Conservation (phyloP, 2,888 invertebrate genomes). For the Lasiommata megera region DNA sequence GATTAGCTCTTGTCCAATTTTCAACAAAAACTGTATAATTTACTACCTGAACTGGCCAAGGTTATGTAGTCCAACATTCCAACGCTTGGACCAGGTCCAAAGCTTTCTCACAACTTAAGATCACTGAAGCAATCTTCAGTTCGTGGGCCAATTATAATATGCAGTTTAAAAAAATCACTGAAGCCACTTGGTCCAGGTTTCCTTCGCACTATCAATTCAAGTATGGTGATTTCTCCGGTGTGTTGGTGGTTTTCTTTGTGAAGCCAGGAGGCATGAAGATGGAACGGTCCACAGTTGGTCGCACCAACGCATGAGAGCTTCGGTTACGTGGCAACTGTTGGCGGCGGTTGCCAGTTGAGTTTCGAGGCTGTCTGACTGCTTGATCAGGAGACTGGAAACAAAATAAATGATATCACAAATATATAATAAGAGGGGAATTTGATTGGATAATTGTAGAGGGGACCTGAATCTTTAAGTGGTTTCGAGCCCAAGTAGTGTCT, state of each 20-base stretch:
- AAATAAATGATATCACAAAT: not conserved
- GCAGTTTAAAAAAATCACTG: not conserved
- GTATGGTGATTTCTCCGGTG: slow-evolving; percentile 60
- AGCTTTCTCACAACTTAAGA: not conserved
- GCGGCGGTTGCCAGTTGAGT: slow-evolving; percentile 93
- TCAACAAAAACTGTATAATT: too few relatives aligned
- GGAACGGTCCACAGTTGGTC: slow-evolving; percentile 91
- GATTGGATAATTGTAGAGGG: too few relatives aligned
- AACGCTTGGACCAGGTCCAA: not conserved
- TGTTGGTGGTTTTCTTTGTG: slow-evolving; percentile 69
- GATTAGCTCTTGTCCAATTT: too few relatives aligned
- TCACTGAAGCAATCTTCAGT: not conserved
- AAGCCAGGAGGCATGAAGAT: slow-evolving; percentile 82
- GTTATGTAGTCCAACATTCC: not conserved
- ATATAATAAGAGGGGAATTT: too few relatives aligned
- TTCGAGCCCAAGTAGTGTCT: too few relatives aligned
- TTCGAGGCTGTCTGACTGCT: slow-evolving; percentile 82
- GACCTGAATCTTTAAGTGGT: too few relatives aligned
- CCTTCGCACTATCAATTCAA: slow-evolving; percentile 38
- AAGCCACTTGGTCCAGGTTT: not conserved
- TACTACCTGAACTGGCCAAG: too few relatives aligned
- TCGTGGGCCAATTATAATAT: not conserved
- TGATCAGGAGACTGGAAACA: slow-evolving; percentile 81
- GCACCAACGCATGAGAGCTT: slow-evolving; percentile 89
- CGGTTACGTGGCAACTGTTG: slow-evolving; percentile 92